Conservation (phyloP, 2,888 invertebrate genomes). For the Isotomurus palustris region DNA sequence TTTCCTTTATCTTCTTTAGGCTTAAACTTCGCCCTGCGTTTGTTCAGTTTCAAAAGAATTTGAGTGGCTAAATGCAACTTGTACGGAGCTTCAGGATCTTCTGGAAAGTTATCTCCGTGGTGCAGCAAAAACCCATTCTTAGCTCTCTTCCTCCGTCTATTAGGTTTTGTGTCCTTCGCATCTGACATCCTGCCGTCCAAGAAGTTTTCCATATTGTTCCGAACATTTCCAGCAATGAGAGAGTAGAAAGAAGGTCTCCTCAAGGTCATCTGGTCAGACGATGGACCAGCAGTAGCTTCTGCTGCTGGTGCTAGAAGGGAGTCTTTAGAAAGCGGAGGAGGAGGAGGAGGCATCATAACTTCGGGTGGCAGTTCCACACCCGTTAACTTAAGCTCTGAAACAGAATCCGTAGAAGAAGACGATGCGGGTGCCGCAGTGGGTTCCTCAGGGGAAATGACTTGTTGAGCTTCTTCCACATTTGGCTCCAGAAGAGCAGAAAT, state of each 20-base stretch:
- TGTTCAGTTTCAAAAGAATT: slow-evolving; percentile 44
- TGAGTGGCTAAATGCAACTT: slow-evolving; percentile 43
- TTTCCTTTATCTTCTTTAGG: slow-evolving; percentile 44
- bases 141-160: slow-evolving; percentile 28
- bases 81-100: slow-evolving; percentile 44
- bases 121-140: slow-evolving; percentile 43
- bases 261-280: slow-evolving; percentile 41
- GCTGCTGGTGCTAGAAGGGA: neutral
- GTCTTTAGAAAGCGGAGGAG: too few species aligned
- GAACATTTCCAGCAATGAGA: slow-evolving; percentile 42
- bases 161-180: slow-evolving; percentile 10
- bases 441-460: too few species aligned
- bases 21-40: slow-evolving; percentile 39
- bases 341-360: too few species aligned
- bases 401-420: too few species aligned
- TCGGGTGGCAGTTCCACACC: too few species aligned
- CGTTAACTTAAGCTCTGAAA: too few species aligned
- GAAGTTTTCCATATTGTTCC: slow-evolving; percentile 44
- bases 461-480: too few species aligned
- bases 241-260: slow-evolving; percentile 44
- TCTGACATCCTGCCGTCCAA: slow-evolving; percentile 37
- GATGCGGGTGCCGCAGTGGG: too few species aligned
- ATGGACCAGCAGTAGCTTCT: too few species aligned
- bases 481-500: too few species aligned
- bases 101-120: slow-evolving; percentile 46